Evolutionary conservation across 2,113 vertebrate species (phyloP).

Genomic region (Dinomys branickii): DNA sequence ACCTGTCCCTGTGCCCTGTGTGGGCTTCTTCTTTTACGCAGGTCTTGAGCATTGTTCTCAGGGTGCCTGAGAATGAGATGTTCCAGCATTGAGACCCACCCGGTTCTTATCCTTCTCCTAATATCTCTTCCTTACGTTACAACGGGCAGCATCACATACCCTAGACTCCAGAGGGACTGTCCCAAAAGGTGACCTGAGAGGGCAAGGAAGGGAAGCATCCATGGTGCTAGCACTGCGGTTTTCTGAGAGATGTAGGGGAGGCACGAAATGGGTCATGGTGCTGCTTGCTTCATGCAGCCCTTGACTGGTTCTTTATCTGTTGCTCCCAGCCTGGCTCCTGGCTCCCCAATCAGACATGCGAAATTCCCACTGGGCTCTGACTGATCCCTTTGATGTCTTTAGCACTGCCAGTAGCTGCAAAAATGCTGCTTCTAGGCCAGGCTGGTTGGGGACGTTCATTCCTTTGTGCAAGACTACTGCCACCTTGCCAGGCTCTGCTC

Average conservation of each 20-base stretch:
- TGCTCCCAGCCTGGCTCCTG: neutral
- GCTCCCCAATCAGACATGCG: neutral
- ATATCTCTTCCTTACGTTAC: neutral
- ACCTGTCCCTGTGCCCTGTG: neutral
- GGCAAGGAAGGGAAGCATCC: fast-evolving
- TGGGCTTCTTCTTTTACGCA: neutral
- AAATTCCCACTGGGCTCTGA: neutral
- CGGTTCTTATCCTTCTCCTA: neutral
- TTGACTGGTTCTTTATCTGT: neutral
- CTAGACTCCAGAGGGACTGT: neutral
- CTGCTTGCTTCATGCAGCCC: neutral
- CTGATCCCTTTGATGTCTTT: neutral
- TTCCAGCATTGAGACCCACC: neutral
- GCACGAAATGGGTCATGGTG: neutral
- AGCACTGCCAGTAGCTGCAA: neutral
- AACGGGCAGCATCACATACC: fast-evolving
- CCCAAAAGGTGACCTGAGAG: neutral
- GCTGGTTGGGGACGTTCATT: neutral
- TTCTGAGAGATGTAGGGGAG: neutral
- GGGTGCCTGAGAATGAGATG: neutral
- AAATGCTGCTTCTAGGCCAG: neutral
- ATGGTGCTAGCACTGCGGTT: neutral
- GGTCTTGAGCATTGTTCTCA: neutral
- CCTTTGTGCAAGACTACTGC: neutral
- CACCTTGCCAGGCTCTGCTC: neutral